Evolutionary conservation across 2,797 vertebrate genomes (phyloP), one percentile per base, ranked within the genome.

Genomic region (Gymnocypris eckloni): DNA sequence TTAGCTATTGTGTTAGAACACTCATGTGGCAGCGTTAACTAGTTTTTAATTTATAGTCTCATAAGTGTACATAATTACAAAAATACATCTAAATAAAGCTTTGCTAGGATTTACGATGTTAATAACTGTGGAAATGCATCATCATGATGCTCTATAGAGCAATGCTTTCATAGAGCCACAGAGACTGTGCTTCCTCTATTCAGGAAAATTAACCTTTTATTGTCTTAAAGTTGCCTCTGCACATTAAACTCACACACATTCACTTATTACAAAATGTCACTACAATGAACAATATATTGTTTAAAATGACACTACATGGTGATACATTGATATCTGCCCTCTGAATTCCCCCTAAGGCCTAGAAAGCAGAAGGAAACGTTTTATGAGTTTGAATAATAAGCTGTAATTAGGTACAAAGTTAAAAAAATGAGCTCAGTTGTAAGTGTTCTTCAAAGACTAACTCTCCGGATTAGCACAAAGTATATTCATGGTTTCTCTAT

Each of bases 401-500:
- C 22, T 39, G 67, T 20, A 71, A 56, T 25, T 43, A 82, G 80
- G 12, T 22, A 80, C 13, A 59, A 71, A 43, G 22, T 56, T 37
- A 22, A 6, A 41, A 50, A 54, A 41, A 70, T 52, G 11, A 25
- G 13, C 45, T 48, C 20, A 64, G 18, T 52, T 52, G 12, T 37
- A 41, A 43, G 22, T 37, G 75, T 70, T 22, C 50, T 79, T 70
- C 16, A 79, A 84, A 78, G 64, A 70, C 25, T 15, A 84, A 64
- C 37, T 83, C 43, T 33, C 56, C 12, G 25, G 50, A 75, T 73
- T 8, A 69, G 18, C 4, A 39, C 52, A 59, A 70, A 77, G 59
- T 78, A 20, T 43, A 37, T 77, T 79, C 71, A 76, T 69, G 37
- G 79, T 81, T 81, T 59, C 61, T 59, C 59, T 83, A 79, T 75